phyloP scores from a whole-genome alignment of 92 coral and sea anemone genomes.

The Parazoanthus swiftii region DNA sequence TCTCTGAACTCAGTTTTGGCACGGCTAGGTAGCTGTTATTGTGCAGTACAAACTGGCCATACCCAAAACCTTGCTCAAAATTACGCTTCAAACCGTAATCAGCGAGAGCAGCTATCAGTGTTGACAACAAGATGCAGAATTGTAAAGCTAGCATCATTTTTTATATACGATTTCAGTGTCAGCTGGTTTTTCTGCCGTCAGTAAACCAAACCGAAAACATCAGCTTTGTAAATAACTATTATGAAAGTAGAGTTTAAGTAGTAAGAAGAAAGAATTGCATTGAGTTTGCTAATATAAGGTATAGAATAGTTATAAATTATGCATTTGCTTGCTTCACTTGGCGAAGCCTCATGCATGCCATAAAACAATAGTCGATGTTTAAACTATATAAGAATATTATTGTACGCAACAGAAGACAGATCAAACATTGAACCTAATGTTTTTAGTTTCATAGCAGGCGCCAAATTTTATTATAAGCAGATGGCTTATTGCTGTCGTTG shows the following conservation, averaged over 20 bases:
- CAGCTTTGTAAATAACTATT: neutral
- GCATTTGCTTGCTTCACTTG: neutral
- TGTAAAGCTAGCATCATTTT: neutral
- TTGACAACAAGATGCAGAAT: neutral
- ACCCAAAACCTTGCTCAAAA: neutral
- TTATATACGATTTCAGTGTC: neutral
- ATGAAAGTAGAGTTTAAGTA: neutral
- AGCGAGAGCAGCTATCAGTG: neutral
- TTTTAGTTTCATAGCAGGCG: too few species aligned
- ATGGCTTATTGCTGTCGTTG: too few species aligned
- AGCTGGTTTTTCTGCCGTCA: neutral
- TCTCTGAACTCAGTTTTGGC: neutral
- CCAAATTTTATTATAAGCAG: too few species aligned
- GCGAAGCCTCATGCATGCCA: neutral
- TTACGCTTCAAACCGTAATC: neutral
- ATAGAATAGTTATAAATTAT: neutral
- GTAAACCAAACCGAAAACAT: neutral
- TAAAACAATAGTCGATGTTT: neutral
- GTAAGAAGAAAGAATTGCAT: neutral
- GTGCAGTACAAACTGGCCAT: constrained; percentile 22
- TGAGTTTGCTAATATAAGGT: neutral
- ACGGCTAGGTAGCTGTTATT: constrained; percentile 25
- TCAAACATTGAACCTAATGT: too few species aligned
- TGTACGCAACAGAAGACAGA: too few species aligned
- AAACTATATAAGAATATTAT: too few species aligned